A percentile compares a stretch with the other conserved stretches of the same genome.
phyloP scores from a whole-genome alignment of 2,113 vertebrate genomes.

The Cyprinus carpio region DNA sequence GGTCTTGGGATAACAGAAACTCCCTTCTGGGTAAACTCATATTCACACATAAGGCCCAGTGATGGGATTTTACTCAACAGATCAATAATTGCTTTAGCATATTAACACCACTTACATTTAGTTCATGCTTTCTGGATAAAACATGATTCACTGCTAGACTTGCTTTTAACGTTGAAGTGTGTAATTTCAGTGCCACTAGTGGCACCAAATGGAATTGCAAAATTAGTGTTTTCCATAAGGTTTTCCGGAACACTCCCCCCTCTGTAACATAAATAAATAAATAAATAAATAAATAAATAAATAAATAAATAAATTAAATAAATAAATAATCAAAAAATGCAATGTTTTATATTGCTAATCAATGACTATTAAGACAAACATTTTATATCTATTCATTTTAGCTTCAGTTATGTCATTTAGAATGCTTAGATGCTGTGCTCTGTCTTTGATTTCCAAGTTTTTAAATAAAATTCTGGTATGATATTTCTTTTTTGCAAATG shows the following conservation, averaged over 20 bases:
- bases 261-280: too few relatives aligned
- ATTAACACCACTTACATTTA: conserved; percentile 33
- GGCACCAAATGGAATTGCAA: background rate
- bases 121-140: background rate
- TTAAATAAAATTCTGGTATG: background rate
- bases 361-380: too few relatives aligned
- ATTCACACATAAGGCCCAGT: conserved; percentile 22
- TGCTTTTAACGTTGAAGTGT: background rate
- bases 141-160: background rate
- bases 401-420: background rate
- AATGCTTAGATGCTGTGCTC: background rate
- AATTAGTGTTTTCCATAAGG: background rate
- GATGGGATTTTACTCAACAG: conserved; percentile 28
- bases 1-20: conserved; percentile 21
- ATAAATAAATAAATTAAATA: too few relatives aligned
- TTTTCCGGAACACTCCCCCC: too few relatives aligned
- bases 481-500: background rate
- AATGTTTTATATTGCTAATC: background rate
- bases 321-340: too few relatives aligned
- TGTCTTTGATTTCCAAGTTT: background rate
- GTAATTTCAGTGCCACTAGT: background rate
- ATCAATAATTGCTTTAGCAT: conserved; percentile 35
- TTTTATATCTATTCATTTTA: background rate
- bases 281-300: too few relatives aligned
- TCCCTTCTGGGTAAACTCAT: conserved; percentile 29